These are phyloP conservation scores for Apaloderma vittatum DNA, from an alignment of 2,113 vertebrate species.

Conservation along the genomic window DNA sequence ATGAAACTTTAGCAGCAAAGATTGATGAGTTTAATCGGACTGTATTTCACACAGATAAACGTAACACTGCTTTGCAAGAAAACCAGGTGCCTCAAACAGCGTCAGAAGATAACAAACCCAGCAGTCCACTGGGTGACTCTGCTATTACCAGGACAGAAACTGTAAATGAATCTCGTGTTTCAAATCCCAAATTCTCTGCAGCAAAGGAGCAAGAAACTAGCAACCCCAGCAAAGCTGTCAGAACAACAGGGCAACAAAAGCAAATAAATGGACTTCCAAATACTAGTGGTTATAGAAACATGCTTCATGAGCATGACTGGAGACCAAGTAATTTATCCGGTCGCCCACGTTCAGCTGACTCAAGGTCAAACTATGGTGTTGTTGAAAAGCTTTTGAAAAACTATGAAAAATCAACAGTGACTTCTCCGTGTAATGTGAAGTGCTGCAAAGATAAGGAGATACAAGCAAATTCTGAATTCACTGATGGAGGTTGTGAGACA, in stretches of 20 bases:
- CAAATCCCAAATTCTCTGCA: conserved; percentile 11
- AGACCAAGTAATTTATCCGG: conserved; percentile 90
- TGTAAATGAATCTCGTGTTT: not conserved
- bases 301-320: conserved; percentile 90
- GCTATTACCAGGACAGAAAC: conserved; percentile 16
- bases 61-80: conserved; percentile 39
- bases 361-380: conserved; percentile 94
- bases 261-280: conserved; percentile 57
- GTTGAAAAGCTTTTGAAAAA: conserved; percentile 93
- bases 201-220: conserved; percentile 48
- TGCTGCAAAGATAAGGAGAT: conserved; percentile 65
- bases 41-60: conserved; percentile 91
- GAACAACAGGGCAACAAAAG: conserved; percentile 26
- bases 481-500: conserved; percentile 65
- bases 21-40: conserved; percentile 94
- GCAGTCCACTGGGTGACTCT: conserved; percentile 20
- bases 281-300: conserved; percentile 73
- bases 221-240: conserved; percentile 25
- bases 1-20: conserved; percentile 90
- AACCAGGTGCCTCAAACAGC: conserved; percentile 29
- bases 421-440: conserved; percentile 67
- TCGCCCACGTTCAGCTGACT: conserved; percentile 90
- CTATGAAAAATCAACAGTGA: conserved; percentile 82
- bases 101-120: conserved; percentile 57
- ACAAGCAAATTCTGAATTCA: conserved; percentile 62